phyloP scores from a whole-genome alignment of 1,140 invertebrate species.

The Bilobella aurantiaca region DNA sequence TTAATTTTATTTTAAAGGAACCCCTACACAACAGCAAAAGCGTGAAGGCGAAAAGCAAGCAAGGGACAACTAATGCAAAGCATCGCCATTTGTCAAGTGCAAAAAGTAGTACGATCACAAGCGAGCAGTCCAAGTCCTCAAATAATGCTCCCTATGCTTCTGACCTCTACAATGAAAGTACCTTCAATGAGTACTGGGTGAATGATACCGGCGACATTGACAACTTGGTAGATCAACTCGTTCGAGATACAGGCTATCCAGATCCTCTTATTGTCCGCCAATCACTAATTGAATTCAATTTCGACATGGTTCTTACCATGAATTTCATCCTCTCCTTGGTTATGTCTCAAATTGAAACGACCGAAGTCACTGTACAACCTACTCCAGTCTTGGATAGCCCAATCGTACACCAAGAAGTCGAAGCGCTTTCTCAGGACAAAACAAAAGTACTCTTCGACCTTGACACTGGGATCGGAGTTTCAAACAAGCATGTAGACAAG shows the following conservation, averaged over 20 bases:
- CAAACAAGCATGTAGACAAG: neutral
- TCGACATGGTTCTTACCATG: conserved; percentile 23
- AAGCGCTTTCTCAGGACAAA: neutral
- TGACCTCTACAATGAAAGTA: conserved; percentile 4
- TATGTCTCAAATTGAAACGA: neutral
- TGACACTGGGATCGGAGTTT: neutral
- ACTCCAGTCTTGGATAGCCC: neutral
- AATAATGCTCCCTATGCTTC: conserved; percentile 1
- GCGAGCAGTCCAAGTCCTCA: conserved; percentile 4
- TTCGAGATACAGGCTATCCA: conserved; percentile 30
- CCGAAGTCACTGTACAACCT: no score
- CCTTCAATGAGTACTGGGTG: conserved; percentile 31
- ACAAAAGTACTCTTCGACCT: neutral
- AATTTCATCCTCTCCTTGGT: conserved; percentile 17
- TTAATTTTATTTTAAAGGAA: no score
- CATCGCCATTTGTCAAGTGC: no score
- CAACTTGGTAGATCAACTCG: conserved; percentile 28
- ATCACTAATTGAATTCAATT: conserved; percentile 26
- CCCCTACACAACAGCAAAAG: conserved; percentile 14
- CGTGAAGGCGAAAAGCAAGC: conserved; percentile 9
- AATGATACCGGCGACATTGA: conserved; percentile 30
- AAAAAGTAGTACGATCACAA: conserved; percentile 1
- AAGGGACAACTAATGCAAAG: neutral
- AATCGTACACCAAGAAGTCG: neutral
- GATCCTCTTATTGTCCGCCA: conserved; percentile 31